Conservation (phyloP, 2,888 invertebrate species). For the Nomada fucata region DNA sequence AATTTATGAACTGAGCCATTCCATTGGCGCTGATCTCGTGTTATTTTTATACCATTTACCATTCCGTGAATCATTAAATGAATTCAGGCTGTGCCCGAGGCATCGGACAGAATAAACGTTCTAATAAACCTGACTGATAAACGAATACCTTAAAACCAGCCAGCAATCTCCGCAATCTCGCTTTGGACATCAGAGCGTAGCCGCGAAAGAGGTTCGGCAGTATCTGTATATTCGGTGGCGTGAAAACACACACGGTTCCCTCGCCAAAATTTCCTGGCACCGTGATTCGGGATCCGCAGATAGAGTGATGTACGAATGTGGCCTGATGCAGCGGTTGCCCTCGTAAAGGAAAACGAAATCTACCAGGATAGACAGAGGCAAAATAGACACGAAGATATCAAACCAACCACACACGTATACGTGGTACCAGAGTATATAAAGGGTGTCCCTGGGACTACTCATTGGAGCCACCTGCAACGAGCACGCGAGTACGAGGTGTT, state of each 20-base stretch:
- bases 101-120: background rate
- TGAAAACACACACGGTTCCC: constrained; percentile 38
- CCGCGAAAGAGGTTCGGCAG: constrained; percentile 11
- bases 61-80: too few species aligned
- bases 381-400: constrained; percentile 54
- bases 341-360: constrained; percentile 47
- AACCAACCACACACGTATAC: constrained; percentile 36
- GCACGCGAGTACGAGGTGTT: constrained; percentile 36
- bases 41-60: too few species aligned
- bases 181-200: too few species aligned
- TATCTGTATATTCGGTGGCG: constrained; percentile 5
- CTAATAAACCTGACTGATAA: background rate
- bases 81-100: too few species aligned
- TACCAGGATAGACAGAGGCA: constrained; percentile 8
- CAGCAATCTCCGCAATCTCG: constrained; percentile 2
- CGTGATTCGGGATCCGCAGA: constrained; percentile 42
- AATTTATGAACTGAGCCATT: too few species aligned
- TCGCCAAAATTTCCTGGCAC: constrained; percentile 58
- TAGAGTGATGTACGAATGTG: constrained; percentile 23
- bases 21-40: too few species aligned
- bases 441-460: constrained; percentile 30
- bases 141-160: constrained; percentile 30
- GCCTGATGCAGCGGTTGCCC: constrained; percentile 35
- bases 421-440: background rate
- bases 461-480: constrained; percentile 48